phyloP scores from a whole-genome alignment of 2,113 vertebrate species.

The Carollia perspicillata region DNA sequence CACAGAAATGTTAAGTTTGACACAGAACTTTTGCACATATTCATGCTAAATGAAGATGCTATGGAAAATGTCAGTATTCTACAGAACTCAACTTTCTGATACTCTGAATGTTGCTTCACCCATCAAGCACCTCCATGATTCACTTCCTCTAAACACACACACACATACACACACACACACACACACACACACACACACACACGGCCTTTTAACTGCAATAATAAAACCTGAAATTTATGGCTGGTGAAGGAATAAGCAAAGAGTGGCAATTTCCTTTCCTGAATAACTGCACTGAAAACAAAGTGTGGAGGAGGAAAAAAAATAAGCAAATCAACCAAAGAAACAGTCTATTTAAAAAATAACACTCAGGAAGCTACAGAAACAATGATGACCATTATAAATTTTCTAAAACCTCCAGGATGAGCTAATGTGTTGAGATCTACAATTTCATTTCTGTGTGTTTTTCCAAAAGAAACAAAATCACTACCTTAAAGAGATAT shows the following conservation, averaged over 20 bases:
- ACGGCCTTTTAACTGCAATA: background rate
- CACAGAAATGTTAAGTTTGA: conserved; percentile 29
- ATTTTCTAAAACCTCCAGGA: conserved; percentile 12
- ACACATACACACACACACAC: background rate
- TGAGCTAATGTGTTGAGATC: background rate
- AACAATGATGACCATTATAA: background rate
- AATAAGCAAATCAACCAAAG: background rate
- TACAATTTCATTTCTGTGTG: background rate
- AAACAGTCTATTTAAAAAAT: conserved; percentile 12
- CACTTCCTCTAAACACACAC: background rate
- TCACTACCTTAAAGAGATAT: too few relatives aligned
- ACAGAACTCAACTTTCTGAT: background rate
- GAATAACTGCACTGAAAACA: background rate
- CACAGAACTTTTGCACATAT: background rate
- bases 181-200: too few relatives aligned
- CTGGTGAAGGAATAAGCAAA: background rate
- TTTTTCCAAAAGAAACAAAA: too few relatives aligned
- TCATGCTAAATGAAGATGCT: background rate
- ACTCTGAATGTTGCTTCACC: background rate
- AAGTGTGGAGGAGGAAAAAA: background rate
- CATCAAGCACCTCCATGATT: background rate
- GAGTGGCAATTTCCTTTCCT: background rate
- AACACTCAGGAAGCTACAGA: conserved; percentile 4
- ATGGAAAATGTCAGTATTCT: conserved; percentile 9
- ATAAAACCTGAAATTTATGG: background rate